These are phyloP conservation scores for Bombus picipes DNA, from an alignment of 1,140 invertebrate species.

Conservation along the genomic window DNA sequence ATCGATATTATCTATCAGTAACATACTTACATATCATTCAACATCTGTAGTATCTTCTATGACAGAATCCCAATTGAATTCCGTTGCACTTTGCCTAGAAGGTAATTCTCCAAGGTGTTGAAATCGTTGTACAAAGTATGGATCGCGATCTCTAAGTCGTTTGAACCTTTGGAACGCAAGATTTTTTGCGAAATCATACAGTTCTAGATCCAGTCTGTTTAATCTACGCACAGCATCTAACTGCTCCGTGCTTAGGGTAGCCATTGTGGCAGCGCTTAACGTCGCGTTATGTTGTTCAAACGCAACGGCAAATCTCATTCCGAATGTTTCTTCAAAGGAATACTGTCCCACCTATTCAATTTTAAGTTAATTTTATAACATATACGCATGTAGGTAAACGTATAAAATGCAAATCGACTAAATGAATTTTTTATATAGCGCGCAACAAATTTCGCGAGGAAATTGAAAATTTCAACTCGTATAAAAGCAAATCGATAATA, in stretches of 20 bases:
- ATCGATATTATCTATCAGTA: conserved; percentile 25
- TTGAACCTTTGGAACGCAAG: conserved; percentile 93
- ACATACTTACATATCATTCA: conserved; percentile 73
- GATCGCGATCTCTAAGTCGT: conserved; percentile 89
- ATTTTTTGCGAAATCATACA: conserved; percentile 96
- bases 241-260: conserved; percentile 88
- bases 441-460: not conserved
- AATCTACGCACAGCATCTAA: conserved; percentile 89
- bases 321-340: conserved; percentile 98
- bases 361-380: conserved; percentile 3
- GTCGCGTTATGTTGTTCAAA: conserved; percentile 96
- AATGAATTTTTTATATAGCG: not conserved
- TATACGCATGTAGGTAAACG: not conserved
- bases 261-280: conserved; percentile 89
- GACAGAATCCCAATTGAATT: conserved; percentile 94
- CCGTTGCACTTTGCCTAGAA: conserved; percentile 87
- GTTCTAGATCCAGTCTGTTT: conserved; percentile 95
- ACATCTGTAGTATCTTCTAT: conserved; percentile 87
- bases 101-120: conserved; percentile 90
- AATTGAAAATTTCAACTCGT: not conserved
- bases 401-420: not conserved
- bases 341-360: conserved; percentile 91
- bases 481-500: not conserved
- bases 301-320: conserved; percentile 93
- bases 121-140: conserved; percentile 91